Conservation (phyloP, 2,113 vertebrate species). For the Echinops telfairi region DNA sequence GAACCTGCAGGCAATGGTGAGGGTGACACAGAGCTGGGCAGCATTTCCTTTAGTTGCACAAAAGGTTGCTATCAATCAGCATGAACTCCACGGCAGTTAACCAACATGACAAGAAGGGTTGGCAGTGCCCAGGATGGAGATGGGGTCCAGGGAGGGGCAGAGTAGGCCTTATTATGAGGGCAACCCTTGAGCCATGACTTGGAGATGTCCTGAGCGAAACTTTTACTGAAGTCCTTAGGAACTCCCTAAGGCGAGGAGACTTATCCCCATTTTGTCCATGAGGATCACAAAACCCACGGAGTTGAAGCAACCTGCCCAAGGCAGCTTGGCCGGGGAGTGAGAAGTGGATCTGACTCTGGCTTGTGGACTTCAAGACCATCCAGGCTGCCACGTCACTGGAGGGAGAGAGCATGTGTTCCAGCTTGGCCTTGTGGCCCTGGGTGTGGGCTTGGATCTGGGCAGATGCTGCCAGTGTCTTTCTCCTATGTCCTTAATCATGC, state of each 20-base stretch:
- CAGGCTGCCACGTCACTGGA: background rate
- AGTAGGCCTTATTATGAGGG: background rate
- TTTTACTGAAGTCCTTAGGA: background rate
- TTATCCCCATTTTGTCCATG: background rate
- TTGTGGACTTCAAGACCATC: background rate
- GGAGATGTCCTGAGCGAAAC: background rate
- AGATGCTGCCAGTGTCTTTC: background rate
- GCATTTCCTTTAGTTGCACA: background rate
- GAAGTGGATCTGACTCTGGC: background rate
- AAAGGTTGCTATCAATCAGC: background rate
- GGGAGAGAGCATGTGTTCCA: background rate
- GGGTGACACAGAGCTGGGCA: background rate
- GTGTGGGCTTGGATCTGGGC: background rate
- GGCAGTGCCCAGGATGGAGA: background rate
- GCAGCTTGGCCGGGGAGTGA: background rate
- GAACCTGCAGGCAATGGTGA: background rate
- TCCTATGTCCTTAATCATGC: slow-evolving; percentile 30
- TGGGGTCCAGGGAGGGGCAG: no score
- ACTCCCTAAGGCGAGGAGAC: background rate
- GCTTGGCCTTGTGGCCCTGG: background rate
- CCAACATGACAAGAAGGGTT: background rate
- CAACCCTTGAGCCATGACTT: background rate
- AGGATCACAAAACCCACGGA: background rate
- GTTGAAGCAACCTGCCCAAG: background rate
- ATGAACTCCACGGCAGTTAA: background rate